Percentiles rank a stretch among this genome's conserved stretches.
Evolutionary conservation across 2,888 invertebrate genomes (phyloP).

Genomic region (Ormyrus rosae): DNA sequence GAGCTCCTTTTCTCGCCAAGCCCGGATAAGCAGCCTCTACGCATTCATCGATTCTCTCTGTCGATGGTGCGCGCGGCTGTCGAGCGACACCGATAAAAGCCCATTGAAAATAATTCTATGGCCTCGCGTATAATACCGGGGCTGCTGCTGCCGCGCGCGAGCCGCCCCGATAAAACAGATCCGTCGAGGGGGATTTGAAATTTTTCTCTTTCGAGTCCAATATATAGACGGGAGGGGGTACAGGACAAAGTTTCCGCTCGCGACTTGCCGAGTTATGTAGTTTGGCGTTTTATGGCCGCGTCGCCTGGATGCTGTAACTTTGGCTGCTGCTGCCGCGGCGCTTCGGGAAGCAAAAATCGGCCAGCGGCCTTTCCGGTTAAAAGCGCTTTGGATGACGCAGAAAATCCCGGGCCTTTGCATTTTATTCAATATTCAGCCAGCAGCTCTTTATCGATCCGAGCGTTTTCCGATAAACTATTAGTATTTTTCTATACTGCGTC

Average conservation of each 20-base stretch:
- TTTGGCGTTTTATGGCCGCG: constrained; percentile 30
- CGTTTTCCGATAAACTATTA: constrained; percentile 34
- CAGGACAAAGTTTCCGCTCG: too few relatives aligned
- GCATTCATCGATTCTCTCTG: not conserved
- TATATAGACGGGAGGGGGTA: too few relatives aligned
- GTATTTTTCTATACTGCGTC: constrained; percentile 4
- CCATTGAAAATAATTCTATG: not conserved
- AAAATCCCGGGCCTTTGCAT: constrained; percentile 23
- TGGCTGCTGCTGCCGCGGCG: too few relatives aligned
- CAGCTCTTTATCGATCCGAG: constrained; percentile 25
- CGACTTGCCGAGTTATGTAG: constrained; percentile 4
- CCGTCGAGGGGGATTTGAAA: too few relatives aligned
- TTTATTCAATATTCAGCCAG: constrained; percentile 24
- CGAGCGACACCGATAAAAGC: not conserved
- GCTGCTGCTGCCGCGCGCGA: too few relatives aligned
- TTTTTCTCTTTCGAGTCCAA: too few relatives aligned
- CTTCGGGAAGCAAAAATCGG: too few relatives aligned
- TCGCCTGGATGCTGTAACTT: too few relatives aligned
- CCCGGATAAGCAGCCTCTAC: not conserved
- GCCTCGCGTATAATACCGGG: too few relatives aligned
- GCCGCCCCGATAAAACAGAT: too few relatives aligned
- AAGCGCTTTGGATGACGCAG: not conserved
- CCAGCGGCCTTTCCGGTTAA: not conserved
- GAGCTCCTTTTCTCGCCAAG: too few relatives aligned
- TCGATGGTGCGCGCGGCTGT: not conserved